Base-by-base conservation (phyloP, 2,888 invertebrate species). In the Arctia plantaginis region DNA sequence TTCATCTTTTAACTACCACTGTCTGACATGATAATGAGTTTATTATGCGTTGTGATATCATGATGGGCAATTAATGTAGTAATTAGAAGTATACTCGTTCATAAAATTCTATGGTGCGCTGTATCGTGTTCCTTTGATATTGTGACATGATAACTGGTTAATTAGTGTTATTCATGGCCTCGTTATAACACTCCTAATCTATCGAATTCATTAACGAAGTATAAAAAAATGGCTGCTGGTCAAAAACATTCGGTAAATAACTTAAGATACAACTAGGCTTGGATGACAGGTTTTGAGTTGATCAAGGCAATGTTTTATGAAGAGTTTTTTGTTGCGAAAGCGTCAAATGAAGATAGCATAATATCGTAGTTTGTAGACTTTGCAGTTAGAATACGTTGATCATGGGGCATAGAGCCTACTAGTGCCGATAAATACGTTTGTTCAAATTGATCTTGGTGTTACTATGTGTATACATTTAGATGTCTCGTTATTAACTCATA, bases 1-100 rank as follows among this genome's bases (percentile, higher is more conserved):
- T 75, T 39, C 65, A 75, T 62, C 4, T 66, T 66, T 69, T 75
- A 75, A 75, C 72, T 69, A 75, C 66, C 66, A 69, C 20, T 4
- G 33, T 51, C 71, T 67, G 68, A 55, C 65, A 55, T 33, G 69
- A 59, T 73, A 66, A 73, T 73, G 18, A 69, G 64, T 27, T 69
- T 64, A 69, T 69, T 62, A 47, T 55, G 65, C 15, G n/a, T 59
- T 51, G 55, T 66, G 62, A 47, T 67, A 70, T 33, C 55, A 27
- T 66, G n/a, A 66, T 44, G 44, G n/a, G n/a, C 66, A 18, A 30
- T 35, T 59, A 41, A 44, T 8, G 55, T 13, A 18, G 41, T 68
- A 68, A 68, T 65, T 73, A 68, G 20, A 23, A 35, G 51, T 30
- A 35, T 8, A 23, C 44, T 64, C n/a, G 4, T 6, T 64, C 39